Evolutionary conservation across 2,797 vertebrate species (phyloP), one percentile per base, ranked within the genome.

Genomic region (Protonibea diacanthus): DNA sequence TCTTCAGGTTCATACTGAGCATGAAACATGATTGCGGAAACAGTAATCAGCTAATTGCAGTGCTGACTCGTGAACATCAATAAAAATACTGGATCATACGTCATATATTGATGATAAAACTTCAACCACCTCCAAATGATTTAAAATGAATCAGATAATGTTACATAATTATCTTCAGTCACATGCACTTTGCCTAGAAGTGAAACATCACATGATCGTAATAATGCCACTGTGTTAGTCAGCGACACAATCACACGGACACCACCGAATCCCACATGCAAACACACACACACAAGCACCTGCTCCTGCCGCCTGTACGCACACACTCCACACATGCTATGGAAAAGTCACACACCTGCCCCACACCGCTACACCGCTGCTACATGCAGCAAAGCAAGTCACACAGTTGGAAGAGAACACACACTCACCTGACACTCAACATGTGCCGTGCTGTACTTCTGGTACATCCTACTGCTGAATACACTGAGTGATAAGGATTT

Each of bases 261-360:
- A 5, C 2, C 25, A 29, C 48, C 64, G 1, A 47, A 33, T 55
- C 42, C 44, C 64, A 25, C 38, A 21, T 38, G 8, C 64, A 42
- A 48, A 68, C 60, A 61, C 27, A 42, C 40, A 49, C 44, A 59
- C 27, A 27, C 47, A 64, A 2, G 59, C 84, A 85, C 72, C 80
- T 83, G 83, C 72, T 65, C 38, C 11, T 51, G 45, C 55, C 1
- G 3, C 29, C 21, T 8, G 4, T 58, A 23, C 4, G 4, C 75
- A 60, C 75, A 60, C 69, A 2, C 42, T 64, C 60, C 51, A 44
- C 76, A 62, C 66, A 77, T 53, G 58, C 63, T 44, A 21, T 49
- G 25, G 42, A 84, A 83, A 89, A 87, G 80, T 85, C 79, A 61
- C 81, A 85, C 82, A 88, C 82, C 73, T 88, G 76, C 71, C 70